A percentile compares a stretch with the other conserved stretches of the same genome.
Evolutionary conservation across 2,797 vertebrate species (phyloP).

Genomic region (Xyrichtys novacula): DNA sequence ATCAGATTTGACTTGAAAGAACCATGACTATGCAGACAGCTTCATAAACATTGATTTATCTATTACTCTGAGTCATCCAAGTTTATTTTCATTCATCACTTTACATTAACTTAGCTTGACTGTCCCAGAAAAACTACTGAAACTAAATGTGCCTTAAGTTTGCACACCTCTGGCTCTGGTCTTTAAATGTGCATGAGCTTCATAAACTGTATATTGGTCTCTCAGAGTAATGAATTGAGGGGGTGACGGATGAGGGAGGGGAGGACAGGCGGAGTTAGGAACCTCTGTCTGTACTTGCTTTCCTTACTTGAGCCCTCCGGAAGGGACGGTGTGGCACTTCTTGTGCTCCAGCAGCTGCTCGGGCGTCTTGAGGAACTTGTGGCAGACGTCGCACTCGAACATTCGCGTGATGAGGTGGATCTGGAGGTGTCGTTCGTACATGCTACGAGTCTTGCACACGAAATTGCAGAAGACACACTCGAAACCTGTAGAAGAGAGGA

Average conservation of each 20-base stretch:
- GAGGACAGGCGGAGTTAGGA: constrained; percentile 73
- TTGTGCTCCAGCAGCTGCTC: constrained; percentile 99
- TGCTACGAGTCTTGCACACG: constrained; percentile 98
- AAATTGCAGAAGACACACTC: constrained; percentile 99
- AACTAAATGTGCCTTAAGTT: neutral
- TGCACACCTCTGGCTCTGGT: constrained; percentile 26
- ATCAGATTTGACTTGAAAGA: neutral
- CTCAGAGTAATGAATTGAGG: constrained; percentile 48
- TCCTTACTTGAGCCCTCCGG: constrained; percentile 99
- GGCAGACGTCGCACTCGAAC: constrained; percentile 99
- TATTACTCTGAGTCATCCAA: neutral
- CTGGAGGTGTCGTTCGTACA: constrained; percentile 99
- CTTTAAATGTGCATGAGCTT: constrained; percentile 23
- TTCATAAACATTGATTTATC: neutral
- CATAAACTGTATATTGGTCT: constrained; percentile 22
- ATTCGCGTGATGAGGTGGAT: constrained; percentile 99
- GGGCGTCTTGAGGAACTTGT: constrained; percentile 99
- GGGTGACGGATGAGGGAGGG: constrained; percentile 41
- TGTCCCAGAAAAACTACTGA: neutral
- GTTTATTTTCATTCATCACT: neutral
- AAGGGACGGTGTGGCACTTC: constrained; percentile 99
- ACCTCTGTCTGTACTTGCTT: constrained; percentile 95
- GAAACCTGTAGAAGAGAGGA: constrained; percentile 87
- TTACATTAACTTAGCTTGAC: neutral
- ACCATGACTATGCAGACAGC: neutral